A percentile compares a stretch with the other conserved stretches of the same genome.
These are phyloP conservation scores for Halcyon chelicuti DNA, from an alignment of 2,797 vertebrate species.

Conservation along the genomic window DNA sequence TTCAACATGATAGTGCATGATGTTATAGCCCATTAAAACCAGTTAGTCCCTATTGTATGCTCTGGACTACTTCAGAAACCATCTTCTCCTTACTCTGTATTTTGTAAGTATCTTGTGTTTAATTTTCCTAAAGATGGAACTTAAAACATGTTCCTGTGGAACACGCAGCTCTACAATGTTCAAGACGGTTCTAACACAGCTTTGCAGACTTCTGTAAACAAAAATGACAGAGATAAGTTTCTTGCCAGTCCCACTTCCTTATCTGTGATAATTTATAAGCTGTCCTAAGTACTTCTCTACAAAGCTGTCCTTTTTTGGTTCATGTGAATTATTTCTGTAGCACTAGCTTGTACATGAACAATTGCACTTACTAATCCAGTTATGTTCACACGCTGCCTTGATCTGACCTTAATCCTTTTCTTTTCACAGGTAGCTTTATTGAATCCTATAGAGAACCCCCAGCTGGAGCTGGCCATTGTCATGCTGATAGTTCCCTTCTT, in stretches of 20 bases:
- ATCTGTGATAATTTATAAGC: slow-evolving; percentile 4
- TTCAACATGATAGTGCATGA: not conserved
- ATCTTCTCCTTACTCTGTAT: not conserved
- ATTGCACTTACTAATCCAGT: not conserved
- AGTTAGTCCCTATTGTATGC: not conserved
- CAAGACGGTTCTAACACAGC: not conserved
- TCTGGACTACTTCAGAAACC: not conserved
- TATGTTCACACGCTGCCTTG: not conserved
- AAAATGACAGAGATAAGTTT: not conserved
- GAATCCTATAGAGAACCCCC: slow-evolving; percentile 92
- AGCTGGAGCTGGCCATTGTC: slow-evolving; percentile 95
- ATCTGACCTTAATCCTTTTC: slow-evolving; percentile 55
- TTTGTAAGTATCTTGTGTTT: not conserved
- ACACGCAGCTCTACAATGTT: not conserved
- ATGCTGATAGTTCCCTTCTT: slow-evolving; percentile 99
- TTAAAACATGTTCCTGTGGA: not conserved
- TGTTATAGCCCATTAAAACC: not conserved
- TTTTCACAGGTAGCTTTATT: slow-evolving; percentile 89
- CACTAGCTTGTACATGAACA: not conserved
- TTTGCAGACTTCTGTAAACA: slow-evolving; percentile 23
- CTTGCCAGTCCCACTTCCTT: not conserved
- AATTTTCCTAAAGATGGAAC: not conserved
- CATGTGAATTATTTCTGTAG: not conserved
- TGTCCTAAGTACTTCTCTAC: not conserved
- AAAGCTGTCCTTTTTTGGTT: slow-evolving; percentile 19